A percentile compares a stretch with the other conserved stretches of the same genome.
Evolutionary conservation across 2,888 invertebrate species (phyloP).

Genomic region (Podabrus alpinus): DNA sequence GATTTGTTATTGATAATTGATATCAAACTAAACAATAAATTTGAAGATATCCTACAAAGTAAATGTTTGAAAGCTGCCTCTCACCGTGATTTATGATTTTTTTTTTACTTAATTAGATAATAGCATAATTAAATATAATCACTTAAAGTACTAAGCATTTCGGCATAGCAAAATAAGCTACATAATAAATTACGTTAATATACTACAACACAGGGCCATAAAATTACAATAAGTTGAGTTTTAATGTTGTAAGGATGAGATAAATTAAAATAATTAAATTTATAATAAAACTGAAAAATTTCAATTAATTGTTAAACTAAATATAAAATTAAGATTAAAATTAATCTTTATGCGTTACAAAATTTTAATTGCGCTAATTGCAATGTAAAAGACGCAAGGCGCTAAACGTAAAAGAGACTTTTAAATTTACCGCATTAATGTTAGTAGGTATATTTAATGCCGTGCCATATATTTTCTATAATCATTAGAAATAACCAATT

Average conservation of each 20-base stretch:
- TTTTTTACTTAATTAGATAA: neutral
- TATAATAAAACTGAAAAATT: neutral
- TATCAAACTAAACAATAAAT: neutral
- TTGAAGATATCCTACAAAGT: neutral
- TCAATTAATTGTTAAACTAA: neutral
- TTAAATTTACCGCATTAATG: constrained; percentile 32
- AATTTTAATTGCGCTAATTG: neutral
- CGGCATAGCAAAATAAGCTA: neutral
- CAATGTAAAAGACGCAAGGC: neutral
- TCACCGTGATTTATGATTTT: neutral
- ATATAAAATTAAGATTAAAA: neutral
- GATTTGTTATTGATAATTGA: too few relatives aligned
- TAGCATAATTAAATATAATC: neutral
- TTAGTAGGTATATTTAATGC: neutral
- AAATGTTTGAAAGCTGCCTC: neutral
- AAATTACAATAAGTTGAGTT: neutral
- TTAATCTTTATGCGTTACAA: neutral
- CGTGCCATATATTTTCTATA: neutral
- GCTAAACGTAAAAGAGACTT: constrained; percentile 8
- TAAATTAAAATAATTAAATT: neutral
- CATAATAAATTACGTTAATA: neutral
- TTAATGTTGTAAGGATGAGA: neutral
- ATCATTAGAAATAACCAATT: constrained; percentile 1
- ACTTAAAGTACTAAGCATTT: neutral
- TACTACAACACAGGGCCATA: neutral